A percentile compares a stretch with the other conserved stretches of the same genome.
phyloP scores from a whole-genome alignment of 2,888 invertebrate genomes.

The Ichneumoninae sp. region DNA sequence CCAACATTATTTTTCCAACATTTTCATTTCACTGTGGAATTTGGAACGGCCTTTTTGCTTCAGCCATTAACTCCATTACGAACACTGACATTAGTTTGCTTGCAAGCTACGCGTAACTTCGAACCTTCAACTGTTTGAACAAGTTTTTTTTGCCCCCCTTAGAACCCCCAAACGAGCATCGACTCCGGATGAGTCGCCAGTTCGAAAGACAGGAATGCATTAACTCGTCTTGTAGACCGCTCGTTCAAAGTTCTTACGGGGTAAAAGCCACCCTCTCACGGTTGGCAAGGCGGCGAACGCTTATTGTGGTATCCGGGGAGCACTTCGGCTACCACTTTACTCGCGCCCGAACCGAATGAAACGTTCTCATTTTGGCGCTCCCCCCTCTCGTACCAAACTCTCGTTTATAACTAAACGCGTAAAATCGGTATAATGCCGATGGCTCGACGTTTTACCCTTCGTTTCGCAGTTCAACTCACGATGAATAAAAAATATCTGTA shows the following conservation, averaged over 20 bases:
- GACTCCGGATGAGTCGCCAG: conserved; percentile 17
- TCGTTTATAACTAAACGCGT: conserved; percentile 58
- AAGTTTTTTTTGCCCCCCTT: not conserved
- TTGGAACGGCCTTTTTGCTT: not conserved
- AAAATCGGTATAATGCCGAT: conserved; percentile 52
- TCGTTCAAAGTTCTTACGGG: conserved; percentile 54
- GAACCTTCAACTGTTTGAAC: not conserved
- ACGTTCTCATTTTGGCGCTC: conserved; percentile 58
- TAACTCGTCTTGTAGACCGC: conserved; percentile 54
- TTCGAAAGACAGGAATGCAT: conserved; percentile 65
- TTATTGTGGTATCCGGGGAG: conserved; percentile 60
- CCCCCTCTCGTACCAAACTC: conserved; percentile 23
- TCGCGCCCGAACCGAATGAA: conserved; percentile 51
- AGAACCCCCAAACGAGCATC: not conserved
- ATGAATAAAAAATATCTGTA: conserved; percentile 19
- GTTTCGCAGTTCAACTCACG: conserved; percentile 3
- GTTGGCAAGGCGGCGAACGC: conserved; percentile 15
- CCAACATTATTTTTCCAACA: too few species aligned
- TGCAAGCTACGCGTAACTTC: not conserved
- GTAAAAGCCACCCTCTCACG: conserved; percentile 61
- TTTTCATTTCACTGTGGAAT: not conserved
- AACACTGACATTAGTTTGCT: conserved; percentile 6
- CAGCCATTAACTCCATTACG: not conserved
- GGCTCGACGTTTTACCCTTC: conserved; percentile 34
- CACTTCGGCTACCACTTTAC: conserved; percentile 54